Percentiles rank a stretch among this genome's conserved stretches.
phyloP scores from a whole-genome alignment of 2,797 vertebrate species.

The Pangasius sanitwongsei region DNA sequence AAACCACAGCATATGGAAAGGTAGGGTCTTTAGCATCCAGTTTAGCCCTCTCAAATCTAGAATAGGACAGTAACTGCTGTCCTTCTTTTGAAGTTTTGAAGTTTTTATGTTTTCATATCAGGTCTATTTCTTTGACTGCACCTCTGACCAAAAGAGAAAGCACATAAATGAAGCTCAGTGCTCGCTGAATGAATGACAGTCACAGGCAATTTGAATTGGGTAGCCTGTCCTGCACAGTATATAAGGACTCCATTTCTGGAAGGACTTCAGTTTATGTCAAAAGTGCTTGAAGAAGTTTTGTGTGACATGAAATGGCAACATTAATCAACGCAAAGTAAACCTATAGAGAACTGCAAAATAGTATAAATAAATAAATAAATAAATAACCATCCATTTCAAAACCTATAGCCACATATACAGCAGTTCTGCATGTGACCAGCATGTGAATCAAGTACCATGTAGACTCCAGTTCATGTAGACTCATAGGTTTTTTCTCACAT shows the following conservation, averaged over 20 bases:
- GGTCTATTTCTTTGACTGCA: neutral
- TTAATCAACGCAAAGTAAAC: neutral
- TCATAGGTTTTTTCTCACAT: neutral
- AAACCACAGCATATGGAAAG: neutral
- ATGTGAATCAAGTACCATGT: neutral
- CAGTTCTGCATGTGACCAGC: neutral
- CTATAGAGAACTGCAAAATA: neutral
- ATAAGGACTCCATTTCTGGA: neutral
- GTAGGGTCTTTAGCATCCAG: neutral
- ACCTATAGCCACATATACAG: neutral
- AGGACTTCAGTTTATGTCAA: neutral
- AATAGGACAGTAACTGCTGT: no score
- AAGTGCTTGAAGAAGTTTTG: neutral
- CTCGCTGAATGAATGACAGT: neutral
- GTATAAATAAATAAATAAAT: neutral
- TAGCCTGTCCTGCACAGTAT: no score
- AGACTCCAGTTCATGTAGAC: neutral
- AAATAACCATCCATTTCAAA: neutral
- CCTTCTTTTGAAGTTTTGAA: neutral
- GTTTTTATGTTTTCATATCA: neutral
- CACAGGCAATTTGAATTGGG: neutral
- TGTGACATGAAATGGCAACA: neutral
- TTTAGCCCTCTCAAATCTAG: neutral
- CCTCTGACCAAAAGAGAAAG: no score
- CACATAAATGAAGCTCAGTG: neutral